Evolutionary conservation across 2,113 vertebrate species (phyloP), one percentile per base, ranked within the genome.

Genomic region (Odontesthes bonariensis): DNA sequence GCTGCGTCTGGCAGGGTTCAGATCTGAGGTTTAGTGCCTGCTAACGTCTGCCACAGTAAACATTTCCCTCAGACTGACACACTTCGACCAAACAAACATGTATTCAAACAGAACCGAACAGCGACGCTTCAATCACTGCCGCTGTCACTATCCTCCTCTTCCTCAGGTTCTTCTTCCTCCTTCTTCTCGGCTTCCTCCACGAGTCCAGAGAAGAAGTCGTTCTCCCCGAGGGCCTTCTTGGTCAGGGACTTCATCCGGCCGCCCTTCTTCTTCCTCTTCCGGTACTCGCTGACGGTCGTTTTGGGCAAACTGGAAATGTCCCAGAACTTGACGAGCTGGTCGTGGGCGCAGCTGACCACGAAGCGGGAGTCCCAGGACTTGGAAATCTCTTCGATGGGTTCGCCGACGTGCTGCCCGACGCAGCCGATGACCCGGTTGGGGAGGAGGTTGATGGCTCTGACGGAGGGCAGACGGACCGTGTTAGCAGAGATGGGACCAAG

Each of bases 311-410:
- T 63, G 0, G 96, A 94, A 74, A 96, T 90, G 80, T 98, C 94
- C 98, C 97, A 99, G 84, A 99, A 99, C 86, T 99, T 99, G 79
- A 99, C 90, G 46, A 95, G 95, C 90, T 97, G 95, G 92, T 99
- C 97, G 1, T 99, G 97, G 60, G 91, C 97, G 1, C 94, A 96
- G 91, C 97, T 98, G 71, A 93, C 95, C 81, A 99, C 86, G 63
- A 98, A 95, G 6, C 19, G 92, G 0, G 92, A 84, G 1, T 95
- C 95, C 5, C 88, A 83, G 4, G 95, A 96, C 49, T 87, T 91
- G 6, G 94, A 94, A 6, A 98, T 92, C 84, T 96, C 94, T 73
- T 99, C 97, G 5, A 99, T 89, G 51, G 98, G 96, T 77, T 99
- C 97, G 1, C 96, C 94, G 0, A 92, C 57, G 54, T 99, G 98